Base-by-base conservation (phyloP, 2,888 invertebrate species). In the Muschampia plurimacula region DNA sequence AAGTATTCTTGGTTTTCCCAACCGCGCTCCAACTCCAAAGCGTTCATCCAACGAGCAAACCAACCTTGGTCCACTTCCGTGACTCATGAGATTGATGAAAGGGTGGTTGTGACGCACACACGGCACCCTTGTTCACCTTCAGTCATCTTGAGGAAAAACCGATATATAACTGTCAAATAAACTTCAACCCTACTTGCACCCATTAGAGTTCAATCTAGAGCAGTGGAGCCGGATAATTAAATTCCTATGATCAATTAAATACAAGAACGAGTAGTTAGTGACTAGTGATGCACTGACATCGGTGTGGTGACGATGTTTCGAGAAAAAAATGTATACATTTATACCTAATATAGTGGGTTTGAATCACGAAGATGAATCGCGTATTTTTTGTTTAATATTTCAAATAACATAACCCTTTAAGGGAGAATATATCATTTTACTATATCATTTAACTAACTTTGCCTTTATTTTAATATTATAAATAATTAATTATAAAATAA, bases 91-190 rank as follows among this genome's bases (percentile, higher is more conserved):
- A 8, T 55, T 74, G 81, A 83, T 74, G 79, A 77, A 81, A 87
- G 88, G 55, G 55, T 55, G 89, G 88, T 85, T 74, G 79, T 77
- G 80, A 78, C 90, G 90, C 55, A 90, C 90, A 90, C 88, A 89
- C 81, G 72, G 22, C 72, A 77, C 86, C 87, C 88, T 82, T 73
- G 87, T 78, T 89, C 82, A 88, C 90, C 88, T 90, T 91, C 87
- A 72, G 36, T 49, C 60, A 62, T 69, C 76, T 80, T 76, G 80
- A 85, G 89, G 84, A 77, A 90, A 91, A 91, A 89, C 86, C 89
- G 84, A 82, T 55, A 55, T 2, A 6, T 9, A 8, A 22, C 5
- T 63, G 46, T 74, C 77, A 75, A 67, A 67, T 63, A 78, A 77
- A 80, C 77, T 72, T 69, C 67, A 22, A 55, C 55, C 55, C n/a